Conservation (phyloP, 1,140 invertebrate genomes). For the Anastatus disparis region DNA sequence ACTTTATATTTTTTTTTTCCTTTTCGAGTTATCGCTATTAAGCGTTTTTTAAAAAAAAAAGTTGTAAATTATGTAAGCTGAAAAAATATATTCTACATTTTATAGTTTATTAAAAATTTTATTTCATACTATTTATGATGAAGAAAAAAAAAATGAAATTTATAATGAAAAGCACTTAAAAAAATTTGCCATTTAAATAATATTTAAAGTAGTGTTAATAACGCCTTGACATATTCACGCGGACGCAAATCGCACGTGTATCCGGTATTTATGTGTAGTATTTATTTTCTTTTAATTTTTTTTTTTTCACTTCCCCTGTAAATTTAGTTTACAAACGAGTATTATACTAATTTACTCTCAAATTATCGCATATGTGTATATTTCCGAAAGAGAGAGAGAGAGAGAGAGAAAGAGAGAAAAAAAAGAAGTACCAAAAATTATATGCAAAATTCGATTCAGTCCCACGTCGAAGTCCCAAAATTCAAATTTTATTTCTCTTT, state of each 20-base stretch:
- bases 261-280: conserved; percentile 55
- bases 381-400: no score
- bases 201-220: not conserved
- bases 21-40: not conserved
- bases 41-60: not conserved
- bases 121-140: not conserved
- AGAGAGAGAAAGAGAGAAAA: no score
- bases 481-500: no score
- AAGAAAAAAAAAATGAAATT: not conserved
- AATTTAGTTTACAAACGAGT: conserved; percentile 50
- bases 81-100: no score
- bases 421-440: conserved; percentile 24
- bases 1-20: no score
- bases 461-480: not conserved
- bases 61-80: not conserved
- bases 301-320: conserved; percentile 58
- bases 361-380: conserved; percentile 46
- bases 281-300: no score
- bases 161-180: not conserved
- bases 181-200: conserved; percentile 1
- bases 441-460: not conserved
- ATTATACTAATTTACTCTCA: conserved; percentile 48
- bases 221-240: conserved; percentile 11
- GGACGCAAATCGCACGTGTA: conserved; percentile 36
- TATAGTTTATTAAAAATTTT: not conserved